Evolutionary conservation across 2,113 vertebrate species (phyloP).

Genomic region (Sebastes schlegelii): DNA sequence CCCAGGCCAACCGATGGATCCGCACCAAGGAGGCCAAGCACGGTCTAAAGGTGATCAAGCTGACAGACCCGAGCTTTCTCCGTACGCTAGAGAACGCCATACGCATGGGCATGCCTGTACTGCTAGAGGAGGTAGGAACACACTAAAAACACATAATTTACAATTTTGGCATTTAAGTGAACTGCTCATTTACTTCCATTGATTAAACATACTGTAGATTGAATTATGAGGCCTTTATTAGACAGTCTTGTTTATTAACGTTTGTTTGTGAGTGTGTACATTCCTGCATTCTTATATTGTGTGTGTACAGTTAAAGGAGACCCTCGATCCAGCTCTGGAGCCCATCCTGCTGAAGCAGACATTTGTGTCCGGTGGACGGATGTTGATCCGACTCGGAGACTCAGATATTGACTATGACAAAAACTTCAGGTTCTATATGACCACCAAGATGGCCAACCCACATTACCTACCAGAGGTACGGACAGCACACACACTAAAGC

Average conservation of each 20-base stretch:
- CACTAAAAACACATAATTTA: not conserved
- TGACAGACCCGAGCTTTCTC: slow-evolving; percentile 86
- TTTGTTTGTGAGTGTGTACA: not conserved
- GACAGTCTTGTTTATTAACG: not conserved
- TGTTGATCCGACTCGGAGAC: slow-evolving; percentile 89
- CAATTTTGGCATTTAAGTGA: not conserved
- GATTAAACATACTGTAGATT: not conserved
- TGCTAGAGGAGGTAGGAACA: slow-evolving; percentile 86
- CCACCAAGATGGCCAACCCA: slow-evolving; percentile 92
- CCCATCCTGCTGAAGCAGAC: slow-evolving; percentile 90
- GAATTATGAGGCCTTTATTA: not conserved
- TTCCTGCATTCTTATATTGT: not conserved
- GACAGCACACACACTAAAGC: not conserved
- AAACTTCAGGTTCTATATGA: slow-evolving; percentile 92
- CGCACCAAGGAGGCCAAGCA: slow-evolving; percentile 85
- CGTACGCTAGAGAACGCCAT: slow-evolving; percentile 88
- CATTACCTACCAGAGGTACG: slow-evolving; percentile 92
- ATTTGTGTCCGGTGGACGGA: slow-evolving; percentile 86
- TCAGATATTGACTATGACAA: slow-evolving; percentile 90
- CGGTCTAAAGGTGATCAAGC: slow-evolving; percentile 89
- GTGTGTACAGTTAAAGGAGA: slow-evolving; percentile 85
- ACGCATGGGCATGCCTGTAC: slow-evolving; percentile 85
- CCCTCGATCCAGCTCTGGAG: slow-evolving; percentile 88
- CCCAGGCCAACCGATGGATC: slow-evolving; percentile 89
- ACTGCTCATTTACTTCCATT: not conserved